phyloP scores from a whole-genome alignment of 2,113 vertebrate genomes.

The Eubucco bourcierii region DNA sequence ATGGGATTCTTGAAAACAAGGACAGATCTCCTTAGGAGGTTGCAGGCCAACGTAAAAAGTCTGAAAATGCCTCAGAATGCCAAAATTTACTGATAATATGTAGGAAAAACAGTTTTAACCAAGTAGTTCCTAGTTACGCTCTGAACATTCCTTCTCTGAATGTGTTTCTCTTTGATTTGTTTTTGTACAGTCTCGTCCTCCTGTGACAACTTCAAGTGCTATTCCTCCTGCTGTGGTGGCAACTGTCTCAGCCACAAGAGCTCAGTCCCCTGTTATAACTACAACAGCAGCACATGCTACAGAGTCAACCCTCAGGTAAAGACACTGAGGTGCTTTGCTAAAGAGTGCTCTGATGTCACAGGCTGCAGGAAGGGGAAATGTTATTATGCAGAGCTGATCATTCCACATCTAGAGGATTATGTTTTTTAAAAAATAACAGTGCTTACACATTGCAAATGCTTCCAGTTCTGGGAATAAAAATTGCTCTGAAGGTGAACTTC shows the following conservation, averaged over 20 bases:
- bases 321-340: too few relatives aligned
- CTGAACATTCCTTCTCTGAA: background rate
- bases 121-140: background rate
- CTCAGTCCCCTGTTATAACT: conserved; percentile 93
- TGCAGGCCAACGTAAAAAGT: background rate
- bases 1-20: background rate
- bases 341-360: background rate
- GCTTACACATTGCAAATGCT: background rate
- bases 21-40: background rate
- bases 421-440: background rate
- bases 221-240: conserved; percentile 94
- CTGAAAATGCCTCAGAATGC: background rate
- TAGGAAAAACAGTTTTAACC: background rate
- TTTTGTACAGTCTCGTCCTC: conserved; percentile 85
- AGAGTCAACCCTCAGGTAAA: conserved; percentile 90
- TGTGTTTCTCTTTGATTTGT: background rate
- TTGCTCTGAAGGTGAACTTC: background rate
- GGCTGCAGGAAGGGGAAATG: background rate
- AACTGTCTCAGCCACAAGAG: conserved; percentile 90
- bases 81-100: background rate
- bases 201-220: conserved; percentile 89
- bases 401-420: background rate
- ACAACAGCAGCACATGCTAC: conserved; percentile 88
- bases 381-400: background rate
- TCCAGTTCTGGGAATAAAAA: background rate